Base-by-base conservation (phyloP, 1,140 invertebrate genomes). In the Formica exsecta region DNA sequence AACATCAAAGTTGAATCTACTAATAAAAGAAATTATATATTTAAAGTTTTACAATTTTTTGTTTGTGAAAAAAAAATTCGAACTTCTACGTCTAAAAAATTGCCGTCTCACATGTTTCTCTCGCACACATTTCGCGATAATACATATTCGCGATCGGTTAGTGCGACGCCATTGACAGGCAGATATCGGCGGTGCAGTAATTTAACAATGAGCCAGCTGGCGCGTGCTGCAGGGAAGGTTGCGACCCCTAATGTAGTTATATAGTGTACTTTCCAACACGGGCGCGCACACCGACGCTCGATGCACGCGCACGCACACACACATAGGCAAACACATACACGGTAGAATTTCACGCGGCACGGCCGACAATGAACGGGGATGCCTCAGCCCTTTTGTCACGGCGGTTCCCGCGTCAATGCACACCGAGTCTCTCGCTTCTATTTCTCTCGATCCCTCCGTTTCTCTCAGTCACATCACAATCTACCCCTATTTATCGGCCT, bases 191-290 rank as follows among this genome's bases (percentile, higher is more conserved):
- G 92, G 92, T 92, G 92, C 91, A 92, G 93, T 95, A 95, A 95
- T 95, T 95, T 95, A 94, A 95, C 95, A 95, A 95, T 95, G 94
- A 95, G 95, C 94, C 95, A 95, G 95, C 95, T 95, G 95, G 95
- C 95, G 94, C 94, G 95, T 95, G 95, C 94, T 94, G 89, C 79
- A 90, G 90, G 91, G 91, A 93, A 94, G 93, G 92, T 94, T 93
- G 92, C 92, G 92, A 94, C 92, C 94, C 94, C 94, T 94, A 94
- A 95, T 95, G 92, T 95, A 95, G 93, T 95, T 94, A 92, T 92
- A 92, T 92, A 93, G 92, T 94, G 91, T 93, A 93, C 89, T 93
- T 93, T 93, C 89, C 80, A 89, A 89, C 90, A 87, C 92, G 65
- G 32, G 73, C 48, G 7, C 88, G 86, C 81, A 87, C 76, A 88